phyloP scores from a whole-genome alignment of 2,888 invertebrate species.

The Melipona beecheii region DNA sequence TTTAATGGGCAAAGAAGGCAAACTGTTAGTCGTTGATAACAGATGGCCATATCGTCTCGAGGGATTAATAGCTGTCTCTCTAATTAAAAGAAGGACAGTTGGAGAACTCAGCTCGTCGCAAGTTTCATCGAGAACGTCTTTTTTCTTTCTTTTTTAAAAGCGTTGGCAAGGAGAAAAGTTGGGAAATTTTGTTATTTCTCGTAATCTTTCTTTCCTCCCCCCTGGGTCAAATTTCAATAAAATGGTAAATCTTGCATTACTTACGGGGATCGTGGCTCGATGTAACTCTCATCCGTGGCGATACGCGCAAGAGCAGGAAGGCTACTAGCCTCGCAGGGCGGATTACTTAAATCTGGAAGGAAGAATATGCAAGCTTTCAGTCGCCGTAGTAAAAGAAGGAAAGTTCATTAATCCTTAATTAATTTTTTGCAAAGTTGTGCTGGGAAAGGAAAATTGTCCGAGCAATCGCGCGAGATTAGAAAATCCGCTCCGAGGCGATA shows the following conservation, averaged over 20 bases:
- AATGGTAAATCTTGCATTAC: slow-evolving; percentile 51
- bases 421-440: background rate
- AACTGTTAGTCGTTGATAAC: slow-evolving; percentile 38
- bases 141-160: background rate
- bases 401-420: background rate
- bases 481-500: too few relatives aligned
- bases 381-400: background rate
- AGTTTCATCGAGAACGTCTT: background rate
- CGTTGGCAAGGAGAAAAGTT: background rate
- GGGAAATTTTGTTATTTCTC: background rate
- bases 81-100: background rate
- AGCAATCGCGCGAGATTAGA: background rate
- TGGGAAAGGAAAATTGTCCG: background rate
- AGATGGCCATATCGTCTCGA: background rate
- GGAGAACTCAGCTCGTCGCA: background rate
- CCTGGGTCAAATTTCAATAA: background rate
- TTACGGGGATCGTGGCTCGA: slow-evolving; percentile 66
- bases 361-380: background rate
- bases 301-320: slow-evolving; percentile 75
- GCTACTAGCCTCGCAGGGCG: slow-evolving; percentile 78
- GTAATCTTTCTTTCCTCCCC: background rate
- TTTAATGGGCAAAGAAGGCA: slow-evolving; percentile 33
- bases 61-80: background rate
- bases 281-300: slow-evolving; percentile 70
- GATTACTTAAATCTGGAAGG: slow-evolving; percentile 75